Evolutionary conservation across 2,113 vertebrate genomes (phyloP), one percentile per base, ranked within the genome.

Genomic region (Chloropsis cyanopogon): DNA sequence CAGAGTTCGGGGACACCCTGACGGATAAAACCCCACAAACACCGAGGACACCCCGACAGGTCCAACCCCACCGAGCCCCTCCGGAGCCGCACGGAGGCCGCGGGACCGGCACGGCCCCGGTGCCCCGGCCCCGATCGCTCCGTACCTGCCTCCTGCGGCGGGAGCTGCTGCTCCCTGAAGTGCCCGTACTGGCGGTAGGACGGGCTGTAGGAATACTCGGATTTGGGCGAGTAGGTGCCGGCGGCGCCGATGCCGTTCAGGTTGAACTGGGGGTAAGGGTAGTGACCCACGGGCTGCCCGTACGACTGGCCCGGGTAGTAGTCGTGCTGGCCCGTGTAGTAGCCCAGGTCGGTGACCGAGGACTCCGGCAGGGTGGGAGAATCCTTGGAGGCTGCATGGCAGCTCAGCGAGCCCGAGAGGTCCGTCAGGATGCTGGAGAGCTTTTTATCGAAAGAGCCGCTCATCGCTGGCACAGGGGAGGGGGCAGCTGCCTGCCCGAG

Each of bases 291-390:
- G 86, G 99, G 99, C 68, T 99, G 99, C 82, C 98, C 96, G 95
- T 98, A 99, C 96, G 99, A 98, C 97, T 99, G 99, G 95, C 99
- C 99, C 97, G 99, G 98, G 94, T 99, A 99, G 77, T 98, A 99
- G 76, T 99, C 99, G 60, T 99, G 99, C 70, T 99, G 99, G 75
- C 98, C 90, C 90, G 98, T 99, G 98, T 99, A 99, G 97, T 99
- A 99, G 96, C 99, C 99, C 98, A 99, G 98, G 75, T 99, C 99
- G 49, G 99, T 99, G 96, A 99, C 98, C 4, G 99, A 98, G 15
- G 99, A 99, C 97, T 99, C 99, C 4, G 99, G 99, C 23, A 99
- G 98, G 13, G 99, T 99, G 26, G 99, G 99, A 12, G 99, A 99
- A 97, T 99, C 99, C 98, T 99, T 99, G 96, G 99, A 99, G 92